Base-by-base conservation (phyloP, 2,113 vertebrate genomes). In the Albula glossodonta region DNA sequence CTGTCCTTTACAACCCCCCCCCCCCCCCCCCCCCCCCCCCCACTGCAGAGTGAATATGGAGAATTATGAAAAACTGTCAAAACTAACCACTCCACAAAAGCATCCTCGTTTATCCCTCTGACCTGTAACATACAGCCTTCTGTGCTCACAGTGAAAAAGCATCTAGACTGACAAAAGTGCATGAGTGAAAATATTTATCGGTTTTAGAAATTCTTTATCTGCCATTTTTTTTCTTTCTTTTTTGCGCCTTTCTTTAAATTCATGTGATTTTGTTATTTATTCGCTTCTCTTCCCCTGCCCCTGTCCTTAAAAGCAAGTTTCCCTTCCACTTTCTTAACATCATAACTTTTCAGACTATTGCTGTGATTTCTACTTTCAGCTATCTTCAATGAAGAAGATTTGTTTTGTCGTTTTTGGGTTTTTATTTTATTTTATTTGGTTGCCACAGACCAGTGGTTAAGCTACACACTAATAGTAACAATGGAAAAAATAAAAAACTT, bases 381-480 rank as follows among this genome's bases (percentile, higher is more conserved):
- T 87, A 85, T 87, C 80, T 90, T 89, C 60, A 87, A 85, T 74
- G 88, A 94, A 89, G 82, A 87, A 92, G 91, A 92, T 89, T 88
- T 87, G 83, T 89, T 78, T 86, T 82, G 83, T 50, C 77, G 84
- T 77, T 87, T 84, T 77, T 10, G 50, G 31, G 80, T 87, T 78
- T 17, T 57, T 82, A 12, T 51, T n/a, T 82, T 63, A 25, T 53
- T 88, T 88, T 83, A 87, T 84, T 87, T 84, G 86, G 77, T 93
- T 89, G 84, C 91, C 92, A 93, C 92, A 87, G 78, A 84, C 57
- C 86, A 89, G 91, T 94, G 93, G 92, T 91, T 89, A 89, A 91
- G 90, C 95, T 95, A 96, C 96, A 95, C 93, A 93, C 94, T 95
- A 95, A 94, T 94, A 90, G 89, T 74, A 57, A 41, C 31, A 41